These are phyloP conservation scores for Palythoa caribaeorum DNA, from an alignment of 92 coral and sea anemone species.

Conservation along the genomic window DNA sequence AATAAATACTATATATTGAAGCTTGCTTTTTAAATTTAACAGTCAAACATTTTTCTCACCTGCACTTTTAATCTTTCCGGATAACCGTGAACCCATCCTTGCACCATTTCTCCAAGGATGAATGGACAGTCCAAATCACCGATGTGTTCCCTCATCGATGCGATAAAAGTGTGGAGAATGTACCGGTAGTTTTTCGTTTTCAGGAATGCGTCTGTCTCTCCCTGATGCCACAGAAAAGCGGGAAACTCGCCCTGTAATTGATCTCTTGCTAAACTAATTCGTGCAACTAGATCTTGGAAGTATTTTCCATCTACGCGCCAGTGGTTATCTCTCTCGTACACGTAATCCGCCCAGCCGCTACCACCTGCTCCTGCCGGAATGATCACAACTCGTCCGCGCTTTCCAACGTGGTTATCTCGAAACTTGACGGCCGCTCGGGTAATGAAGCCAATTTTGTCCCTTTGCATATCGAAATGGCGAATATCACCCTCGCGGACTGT, in stretches of 20 bases:
- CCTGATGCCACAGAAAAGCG: conserved; percentile 44
- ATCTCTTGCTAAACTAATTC: conserved; percentile 18
- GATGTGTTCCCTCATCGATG: conserved; percentile 43
- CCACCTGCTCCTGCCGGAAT: conserved; percentile 35
- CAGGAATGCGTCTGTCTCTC: conserved; percentile 10
- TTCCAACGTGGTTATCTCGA: conserved; percentile 26
- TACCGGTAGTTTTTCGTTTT: conserved; percentile 33
- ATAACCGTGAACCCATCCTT: conserved; percentile 19
- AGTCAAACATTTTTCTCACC: neutral
- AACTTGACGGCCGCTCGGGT: conserved; percentile 36
- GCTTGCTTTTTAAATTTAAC: too few relatives aligned
- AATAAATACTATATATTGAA: too few relatives aligned
- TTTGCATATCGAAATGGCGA: conserved; percentile 33
- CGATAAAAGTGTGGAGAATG: conserved; percentile 40
- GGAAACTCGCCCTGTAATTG: conserved; percentile 31
- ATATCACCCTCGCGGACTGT: conserved; percentile 36
- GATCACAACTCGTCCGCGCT: conserved; percentile 28
- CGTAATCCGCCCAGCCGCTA: conserved; percentile 29
- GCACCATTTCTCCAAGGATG: conserved; percentile 40
- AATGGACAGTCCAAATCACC: conserved; percentile 37
- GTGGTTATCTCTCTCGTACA: conserved; percentile 4
- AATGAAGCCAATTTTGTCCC: conserved; percentile 33
- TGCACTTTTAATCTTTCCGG: neutral
- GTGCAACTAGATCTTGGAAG: conserved; percentile 38
- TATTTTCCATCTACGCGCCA: conserved; percentile 17